Evolutionary conservation across 2,113 vertebrate genomes (phyloP).

Genomic region (Formicarius rufipectus): DNA sequence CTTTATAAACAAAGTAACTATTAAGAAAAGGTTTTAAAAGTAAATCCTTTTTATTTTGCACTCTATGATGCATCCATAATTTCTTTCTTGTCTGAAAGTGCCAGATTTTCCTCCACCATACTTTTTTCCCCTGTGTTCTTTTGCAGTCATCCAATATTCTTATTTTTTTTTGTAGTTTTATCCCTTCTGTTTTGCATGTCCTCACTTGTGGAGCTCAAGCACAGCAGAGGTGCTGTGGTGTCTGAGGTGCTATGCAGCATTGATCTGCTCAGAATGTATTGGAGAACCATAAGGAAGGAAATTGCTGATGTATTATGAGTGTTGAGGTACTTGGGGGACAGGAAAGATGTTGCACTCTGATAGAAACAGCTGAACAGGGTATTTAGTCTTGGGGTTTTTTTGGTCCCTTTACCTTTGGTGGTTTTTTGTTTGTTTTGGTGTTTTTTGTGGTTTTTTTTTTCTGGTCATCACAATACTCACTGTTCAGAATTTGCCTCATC

Average conservation of each 20-base stretch:
- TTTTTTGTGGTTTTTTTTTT: too few species aligned
- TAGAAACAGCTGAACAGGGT: background rate
- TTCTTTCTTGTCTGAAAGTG: background rate
- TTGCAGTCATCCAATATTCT: background rate
- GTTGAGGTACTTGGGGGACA: background rate
- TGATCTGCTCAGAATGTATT: background rate
- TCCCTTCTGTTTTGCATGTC: background rate
- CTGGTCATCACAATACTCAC: background rate
- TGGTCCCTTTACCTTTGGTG: too few species aligned
- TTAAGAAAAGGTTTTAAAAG: background rate
- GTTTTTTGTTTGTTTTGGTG: background rate
- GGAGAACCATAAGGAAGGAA: background rate
- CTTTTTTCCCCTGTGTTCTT: background rate
- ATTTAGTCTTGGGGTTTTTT: background rate
- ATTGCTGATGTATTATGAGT: background rate
- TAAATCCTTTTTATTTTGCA: background rate
- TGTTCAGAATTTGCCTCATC: background rate
- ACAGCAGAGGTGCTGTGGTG: background rate
- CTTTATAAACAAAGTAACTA: constrained; percentile 37
- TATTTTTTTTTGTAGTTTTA: background rate
- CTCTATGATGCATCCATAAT: background rate
- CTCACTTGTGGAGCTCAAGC: background rate
- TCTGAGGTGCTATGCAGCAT: background rate
- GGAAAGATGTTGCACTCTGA: background rate
- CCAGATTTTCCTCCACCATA: background rate